These are phyloP conservation scores for Hydrolagus affinis DNA, from an alignment of 2,113 vertebrate species.

Conservation along the genomic window DNA sequence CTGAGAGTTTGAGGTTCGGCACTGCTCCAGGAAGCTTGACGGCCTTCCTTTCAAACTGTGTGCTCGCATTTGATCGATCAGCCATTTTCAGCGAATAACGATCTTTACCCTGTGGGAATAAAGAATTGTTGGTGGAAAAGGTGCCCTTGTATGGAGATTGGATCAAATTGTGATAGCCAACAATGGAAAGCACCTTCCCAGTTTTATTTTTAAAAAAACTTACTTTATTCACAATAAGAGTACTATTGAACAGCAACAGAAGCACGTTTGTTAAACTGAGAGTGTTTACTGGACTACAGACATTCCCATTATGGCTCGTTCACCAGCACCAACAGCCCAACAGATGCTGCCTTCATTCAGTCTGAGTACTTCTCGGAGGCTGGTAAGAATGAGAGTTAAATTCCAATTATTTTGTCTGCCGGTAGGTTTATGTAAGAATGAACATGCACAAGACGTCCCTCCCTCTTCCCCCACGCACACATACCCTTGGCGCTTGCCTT, in stretches of 20 bases:
- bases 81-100: not conserved
- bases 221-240: not conserved
- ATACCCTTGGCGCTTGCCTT: too few relatives aligned
- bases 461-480: too few relatives aligned
- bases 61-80: not conserved
- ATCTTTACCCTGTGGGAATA: not conserved
- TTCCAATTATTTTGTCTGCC: not conserved
- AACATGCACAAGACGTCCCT: not conserved
- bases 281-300: not conserved
- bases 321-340: not conserved
- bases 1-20: not conserved
- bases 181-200: not conserved
- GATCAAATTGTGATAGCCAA: not conserved
- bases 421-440: not conserved
- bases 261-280: not conserved
- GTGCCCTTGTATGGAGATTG: not conserved
- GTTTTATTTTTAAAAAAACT: not conserved
- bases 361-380: not conserved
- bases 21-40: not conserved
- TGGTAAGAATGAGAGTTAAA: not conserved
- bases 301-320: not conserved
- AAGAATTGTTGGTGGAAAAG: not conserved
- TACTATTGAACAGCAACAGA: not conserved
- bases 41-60: not conserved
- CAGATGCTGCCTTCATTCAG: slow-evolving; percentile 1